These are phyloP conservation scores for Orthonyx spaldingii DNA, from an alignment of 2,113 vertebrate genomes.

Conservation along the genomic window DNA sequence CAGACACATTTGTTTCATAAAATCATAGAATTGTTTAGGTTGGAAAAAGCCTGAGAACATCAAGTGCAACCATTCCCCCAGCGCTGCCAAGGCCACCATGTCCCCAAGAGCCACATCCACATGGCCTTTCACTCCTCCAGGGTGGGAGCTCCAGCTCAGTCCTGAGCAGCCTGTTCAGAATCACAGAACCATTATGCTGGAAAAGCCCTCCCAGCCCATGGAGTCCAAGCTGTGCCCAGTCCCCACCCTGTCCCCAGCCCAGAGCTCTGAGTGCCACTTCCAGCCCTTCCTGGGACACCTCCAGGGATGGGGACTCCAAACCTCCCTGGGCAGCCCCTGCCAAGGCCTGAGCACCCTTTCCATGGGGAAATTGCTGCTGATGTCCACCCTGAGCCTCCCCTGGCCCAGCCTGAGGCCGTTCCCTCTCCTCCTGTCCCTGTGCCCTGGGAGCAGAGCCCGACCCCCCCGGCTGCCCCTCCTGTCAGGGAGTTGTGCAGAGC, in stretches of 20 bases:
- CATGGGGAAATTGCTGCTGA: neutral
- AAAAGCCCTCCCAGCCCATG: neutral
- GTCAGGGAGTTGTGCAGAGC: neutral
- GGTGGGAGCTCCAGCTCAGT: neutral
- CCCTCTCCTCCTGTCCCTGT: neutral
- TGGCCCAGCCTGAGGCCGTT: neutral
- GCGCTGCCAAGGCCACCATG: neutral
- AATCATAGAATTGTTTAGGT: neutral
- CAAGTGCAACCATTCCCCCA: neutral
- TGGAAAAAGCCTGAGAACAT: neutral
- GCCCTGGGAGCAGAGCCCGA: neutral
- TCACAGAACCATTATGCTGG: rapidly evolving
- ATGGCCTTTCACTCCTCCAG: neutral
- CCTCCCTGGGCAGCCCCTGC: neutral
- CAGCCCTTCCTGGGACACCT: no score
- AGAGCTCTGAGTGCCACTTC: neutral
- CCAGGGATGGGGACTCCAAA: neutral
- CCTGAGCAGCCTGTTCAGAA: neutral
- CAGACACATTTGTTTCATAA: neutral
- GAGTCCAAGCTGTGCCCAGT: neutral
- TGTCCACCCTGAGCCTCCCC: neutral
- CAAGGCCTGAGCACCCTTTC: neutral
- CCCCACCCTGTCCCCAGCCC: neutral
- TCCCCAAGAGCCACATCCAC: neutral
- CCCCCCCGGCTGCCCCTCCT: neutral